These are phyloP conservation scores for Drosophila erecta DNA, from an alignment of 1,140 invertebrate genomes.

Conservation along the genomic window DNA sequence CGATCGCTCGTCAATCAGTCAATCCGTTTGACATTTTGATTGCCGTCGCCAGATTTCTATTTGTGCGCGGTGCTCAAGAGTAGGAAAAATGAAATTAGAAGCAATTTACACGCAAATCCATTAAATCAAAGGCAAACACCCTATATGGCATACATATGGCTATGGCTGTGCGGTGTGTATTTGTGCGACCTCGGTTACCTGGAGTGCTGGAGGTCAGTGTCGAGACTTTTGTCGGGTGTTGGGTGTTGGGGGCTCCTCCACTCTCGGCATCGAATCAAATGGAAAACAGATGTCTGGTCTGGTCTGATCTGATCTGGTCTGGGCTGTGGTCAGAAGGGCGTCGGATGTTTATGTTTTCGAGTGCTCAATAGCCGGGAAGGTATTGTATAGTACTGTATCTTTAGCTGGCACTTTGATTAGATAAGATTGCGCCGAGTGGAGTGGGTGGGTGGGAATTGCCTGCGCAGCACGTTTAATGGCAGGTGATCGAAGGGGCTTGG, in stretches of 20 bases:
- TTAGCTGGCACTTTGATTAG: constrained; percentile 44
- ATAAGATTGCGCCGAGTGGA: constrained; percentile 27
- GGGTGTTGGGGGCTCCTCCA: not conserved
- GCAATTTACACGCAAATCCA: constrained; percentile 65
- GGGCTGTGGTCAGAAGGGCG: constrained; percentile 17
- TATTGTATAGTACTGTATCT: constrained; percentile 21
- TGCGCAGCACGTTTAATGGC: constrained; percentile 35
- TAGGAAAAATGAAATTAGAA: constrained; percentile 51
- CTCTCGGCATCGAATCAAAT: constrained; percentile 26
- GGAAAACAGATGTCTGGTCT: constrained; percentile 44
- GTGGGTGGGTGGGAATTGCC: constrained; percentile 19
- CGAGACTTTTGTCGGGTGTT: constrained; percentile 34
- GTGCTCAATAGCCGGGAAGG: constrained; percentile 12
- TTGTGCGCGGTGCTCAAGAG: constrained; percentile 29
- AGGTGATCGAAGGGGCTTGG: constrained; percentile 31
- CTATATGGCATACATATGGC: constrained; percentile 4
- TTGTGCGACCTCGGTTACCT: constrained; percentile 51
- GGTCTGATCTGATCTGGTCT: constrained; percentile 13
- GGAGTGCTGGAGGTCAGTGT: constrained; percentile 60
- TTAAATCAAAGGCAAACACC: constrained; percentile 55
- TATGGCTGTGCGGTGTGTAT: constrained; percentile 14
- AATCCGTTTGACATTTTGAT: constrained; percentile 69
- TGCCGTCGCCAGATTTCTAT: constrained; percentile 51
- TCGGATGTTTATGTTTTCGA: constrained; percentile 31
- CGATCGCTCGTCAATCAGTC: constrained; percentile 66